A percentile compares a stretch with the other conserved stretches of the same genome.
phyloP scores from a whole-genome alignment of 2,113 vertebrate genomes.

The Alexandromys fortis region DNA sequence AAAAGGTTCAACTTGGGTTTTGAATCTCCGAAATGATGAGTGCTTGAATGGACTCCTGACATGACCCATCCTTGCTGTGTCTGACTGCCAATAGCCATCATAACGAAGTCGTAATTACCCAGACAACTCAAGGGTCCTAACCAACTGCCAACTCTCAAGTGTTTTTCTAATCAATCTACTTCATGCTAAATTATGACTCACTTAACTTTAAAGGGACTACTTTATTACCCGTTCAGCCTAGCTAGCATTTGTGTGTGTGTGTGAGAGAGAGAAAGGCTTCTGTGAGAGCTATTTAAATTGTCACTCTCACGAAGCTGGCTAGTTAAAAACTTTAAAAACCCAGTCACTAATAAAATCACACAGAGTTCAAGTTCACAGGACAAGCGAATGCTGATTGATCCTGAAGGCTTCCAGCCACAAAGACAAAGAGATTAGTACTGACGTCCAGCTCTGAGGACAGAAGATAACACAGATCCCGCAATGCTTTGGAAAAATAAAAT shows the following conservation, averaged over 20 bases:
- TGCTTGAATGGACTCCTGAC: slow-evolving; percentile 71
- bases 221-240: slow-evolving; percentile 70
- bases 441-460: slow-evolving; percentile 20
- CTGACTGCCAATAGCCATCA: slow-evolving; percentile 56
- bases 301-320: slow-evolving; percentile 59
- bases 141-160: slow-evolving; percentile 61
- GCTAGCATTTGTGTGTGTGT: slow-evolving; percentile 31
- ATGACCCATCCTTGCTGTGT: slow-evolving; percentile 66
- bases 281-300: slow-evolving; percentile 73
- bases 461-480: not conserved
- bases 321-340: slow-evolving; percentile 61
- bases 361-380: slow-evolving; percentile 70
- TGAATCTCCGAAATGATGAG: slow-evolving; percentile 73
- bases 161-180: slow-evolving; percentile 75
- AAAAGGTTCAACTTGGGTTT: slow-evolving; percentile 78
- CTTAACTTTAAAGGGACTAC: slow-evolving; percentile 76
- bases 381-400: slow-evolving; percentile 52
- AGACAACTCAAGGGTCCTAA: slow-evolving; percentile 40
- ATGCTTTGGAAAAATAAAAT: slow-evolving; percentile 68
- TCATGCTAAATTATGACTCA: slow-evolving; percentile 80
- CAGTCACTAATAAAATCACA: slow-evolving; percentile 59
- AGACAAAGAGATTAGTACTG: slow-evolving; percentile 51
- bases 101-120: slow-evolving; percentile 49
- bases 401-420: slow-evolving; percentile 1
- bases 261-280: slow-evolving; percentile 12